Conservation (phyloP, 2,888 invertebrate genomes). For the Leptinotarsa tumamoca region DNA sequence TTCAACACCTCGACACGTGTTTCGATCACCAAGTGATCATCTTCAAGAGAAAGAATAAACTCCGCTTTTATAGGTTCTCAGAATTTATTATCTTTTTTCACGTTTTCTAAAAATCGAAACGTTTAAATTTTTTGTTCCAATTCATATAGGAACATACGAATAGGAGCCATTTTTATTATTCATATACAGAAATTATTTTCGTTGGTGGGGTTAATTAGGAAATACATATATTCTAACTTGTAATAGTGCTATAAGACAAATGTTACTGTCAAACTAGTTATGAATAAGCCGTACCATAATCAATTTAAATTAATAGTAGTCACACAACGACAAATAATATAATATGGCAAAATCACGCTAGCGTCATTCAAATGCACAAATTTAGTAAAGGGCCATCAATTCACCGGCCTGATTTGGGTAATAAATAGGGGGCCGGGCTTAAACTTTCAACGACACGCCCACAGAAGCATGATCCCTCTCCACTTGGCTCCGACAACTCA, state of each 20-base stretch:
- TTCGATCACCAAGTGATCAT: too few relatives aligned
- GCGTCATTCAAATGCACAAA: conserved; percentile 54
- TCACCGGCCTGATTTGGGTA: conserved; percentile 56
- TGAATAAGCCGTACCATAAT: conserved; percentile 50
- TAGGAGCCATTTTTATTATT: too few relatives aligned
- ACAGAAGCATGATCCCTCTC: conserved; percentile 55
- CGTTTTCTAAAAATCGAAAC: too few relatives aligned
- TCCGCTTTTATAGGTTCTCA: too few relatives aligned
- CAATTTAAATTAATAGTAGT: conserved; percentile 61
- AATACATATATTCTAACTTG: conserved; percentile 34
- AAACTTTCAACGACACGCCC: conserved; percentile 49
- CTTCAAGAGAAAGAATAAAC: too few relatives aligned
- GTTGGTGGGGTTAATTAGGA: conserved; percentile 29
- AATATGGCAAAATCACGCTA: conserved; percentile 62
- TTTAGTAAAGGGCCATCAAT: conserved; percentile 58
- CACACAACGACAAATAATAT: conserved; percentile 61
- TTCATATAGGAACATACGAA: too few relatives aligned
- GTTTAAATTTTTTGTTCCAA: too few relatives aligned
- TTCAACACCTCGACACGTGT: too few relatives aligned
- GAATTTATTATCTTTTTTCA: too few relatives aligned
- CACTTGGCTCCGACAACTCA: conserved; percentile 46
- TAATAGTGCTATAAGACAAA: conserved; percentile 23
- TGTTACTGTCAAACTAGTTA: neutral
- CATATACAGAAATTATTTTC: too few relatives aligned
- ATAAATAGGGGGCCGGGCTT: conserved; percentile 56